Conservation (phyloP, 2,797 vertebrate species). For the Typhlichthys eigenmanni region DNA sequence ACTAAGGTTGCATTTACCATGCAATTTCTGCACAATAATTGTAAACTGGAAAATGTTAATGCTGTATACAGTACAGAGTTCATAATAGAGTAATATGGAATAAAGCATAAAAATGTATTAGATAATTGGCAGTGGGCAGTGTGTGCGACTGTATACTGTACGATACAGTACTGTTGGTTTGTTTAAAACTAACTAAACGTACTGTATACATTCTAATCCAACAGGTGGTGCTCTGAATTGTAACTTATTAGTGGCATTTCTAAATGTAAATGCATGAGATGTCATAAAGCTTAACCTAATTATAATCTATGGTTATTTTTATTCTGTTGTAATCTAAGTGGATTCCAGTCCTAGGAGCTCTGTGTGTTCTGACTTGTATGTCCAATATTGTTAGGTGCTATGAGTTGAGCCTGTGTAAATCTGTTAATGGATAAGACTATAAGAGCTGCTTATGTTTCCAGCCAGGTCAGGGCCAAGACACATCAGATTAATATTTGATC, state of each 20-base stretch:
- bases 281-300: conserved; percentile 68
- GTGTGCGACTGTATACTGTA: neutral
- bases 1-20: too few species aligned
- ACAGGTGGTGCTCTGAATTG: conserved; percentile 63
- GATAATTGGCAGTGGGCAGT: too few species aligned
- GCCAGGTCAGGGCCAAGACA: conserved; percentile 90
- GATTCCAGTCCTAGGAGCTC: conserved; percentile 84
- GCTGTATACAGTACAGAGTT: too few species aligned
- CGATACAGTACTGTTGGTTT: conserved; percentile 15
- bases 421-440: conserved; percentile 95
- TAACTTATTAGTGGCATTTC: conserved; percentile 52
- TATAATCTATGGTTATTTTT: conserved; percentile 75
- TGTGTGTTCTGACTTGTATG: conserved; percentile 78
- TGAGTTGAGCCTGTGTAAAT: conserved; percentile 90
- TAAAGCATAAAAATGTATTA: too few species aligned
- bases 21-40: too few species aligned
- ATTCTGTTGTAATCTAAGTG: conserved; percentile 88
- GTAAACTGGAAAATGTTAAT: neutral
- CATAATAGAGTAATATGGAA: too few species aligned
- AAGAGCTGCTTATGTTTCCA: conserved; percentile 90
- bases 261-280: conserved; percentile 63
- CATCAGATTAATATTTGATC: conserved; percentile 99
- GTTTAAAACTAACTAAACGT: conserved; percentile 16
- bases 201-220: conserved; percentile 41
- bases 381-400: conserved; percentile 91